Evolutionary conservation across 35 echinoderm and acorn worm genomes (phyloP), one percentile per base, ranked within the genome.

Genomic region (Diadema setosum): DNA sequence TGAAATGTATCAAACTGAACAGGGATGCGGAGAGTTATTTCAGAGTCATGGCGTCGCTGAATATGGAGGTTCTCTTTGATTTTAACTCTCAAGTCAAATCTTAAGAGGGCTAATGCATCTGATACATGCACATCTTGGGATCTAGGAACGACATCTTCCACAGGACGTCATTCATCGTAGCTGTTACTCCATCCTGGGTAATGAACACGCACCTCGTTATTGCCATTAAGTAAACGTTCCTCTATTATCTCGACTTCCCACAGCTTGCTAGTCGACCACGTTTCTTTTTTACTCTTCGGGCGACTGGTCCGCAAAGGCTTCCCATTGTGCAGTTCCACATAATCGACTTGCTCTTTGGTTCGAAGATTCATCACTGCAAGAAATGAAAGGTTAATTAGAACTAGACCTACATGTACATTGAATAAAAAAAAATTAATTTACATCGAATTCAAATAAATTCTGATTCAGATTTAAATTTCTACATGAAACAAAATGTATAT

Each of bases 31-130:
- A 86, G 16, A 4, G 84, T 86, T 69, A 86, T 46, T 45, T 70
- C 84, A 20, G 84, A 70, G 43, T 86, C 43, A 25, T 63, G 30
- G 18, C 58, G 50, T 5, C 59, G 59, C 17, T 60, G 35, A 39
- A 86, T 17, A 63, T 86, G 63, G 42, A 86, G 84, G 59, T 70
- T 86, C 44, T 86, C 59, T 16, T 86, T 86, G 5, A 69, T 37
- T 30, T 86, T 70, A 23, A 70, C 59, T 58, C 45, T 86, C 26
- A 86, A 70, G 39, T 86, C 84, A 44, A 69, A 15, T 44, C 59
- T 70, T 20, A 86, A 16, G 23, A 64, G 57, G 83, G 30, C 12
- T 7, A 85, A 33, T 15, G 84, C 58, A 69, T 70, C 59, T 21
- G 58, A 1, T 42, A 65, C 43, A 20, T 86, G 56, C 40, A 32